phyloP scores from a whole-genome alignment of 2,113 vertebrate species.

The Paedocypris sp. region DNA sequence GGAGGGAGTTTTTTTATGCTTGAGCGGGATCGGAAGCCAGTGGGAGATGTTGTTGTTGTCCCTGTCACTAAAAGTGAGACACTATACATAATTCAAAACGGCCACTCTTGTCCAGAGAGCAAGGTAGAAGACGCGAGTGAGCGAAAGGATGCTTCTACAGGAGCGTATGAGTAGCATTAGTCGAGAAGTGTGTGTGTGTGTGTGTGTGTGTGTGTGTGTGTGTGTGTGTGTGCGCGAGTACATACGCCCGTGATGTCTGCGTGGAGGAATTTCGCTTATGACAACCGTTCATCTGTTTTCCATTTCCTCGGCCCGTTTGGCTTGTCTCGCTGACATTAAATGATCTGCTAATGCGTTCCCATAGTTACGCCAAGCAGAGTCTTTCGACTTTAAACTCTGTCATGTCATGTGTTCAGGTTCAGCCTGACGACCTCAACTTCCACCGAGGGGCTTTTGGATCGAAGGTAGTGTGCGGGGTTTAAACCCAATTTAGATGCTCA shows the following conservation, averaged over 20 bases:
- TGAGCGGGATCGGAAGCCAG: background rate
- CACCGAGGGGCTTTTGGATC: too few relatives aligned
- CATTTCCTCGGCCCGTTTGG: constrained; percentile 17
- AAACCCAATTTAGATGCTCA: too few relatives aligned
- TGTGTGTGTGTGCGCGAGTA: background rate
- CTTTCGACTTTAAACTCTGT: background rate
- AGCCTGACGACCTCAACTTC: too few relatives aligned
- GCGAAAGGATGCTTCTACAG: background rate
- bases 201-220: constrained; percentile 4
- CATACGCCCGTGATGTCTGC: constrained; percentile 3
- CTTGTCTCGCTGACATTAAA: constrained; percentile 23
- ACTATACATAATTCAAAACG: constrained; percentile 23
- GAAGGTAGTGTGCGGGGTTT: too few relatives aligned
- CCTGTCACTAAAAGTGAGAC: constrained; percentile 15
- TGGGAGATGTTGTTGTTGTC: constrained; percentile 12
- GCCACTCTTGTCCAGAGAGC: background rate
- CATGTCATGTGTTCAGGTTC: background rate
- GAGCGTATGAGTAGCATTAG: background rate
- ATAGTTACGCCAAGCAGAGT: constrained; percentile 24
- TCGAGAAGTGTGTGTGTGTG: background rate
- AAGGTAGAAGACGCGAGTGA: background rate
- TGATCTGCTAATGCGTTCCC: constrained; percentile 29
- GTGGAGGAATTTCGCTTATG: constrained; percentile 7
- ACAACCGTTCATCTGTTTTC: constrained; percentile 22
- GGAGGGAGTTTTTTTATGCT: background rate